Percentiles rank a stretch among this genome's conserved stretches.
phyloP scores from a whole-genome alignment of 92 coral and sea anemone species.

The Galaxea fascicularis region DNA sequence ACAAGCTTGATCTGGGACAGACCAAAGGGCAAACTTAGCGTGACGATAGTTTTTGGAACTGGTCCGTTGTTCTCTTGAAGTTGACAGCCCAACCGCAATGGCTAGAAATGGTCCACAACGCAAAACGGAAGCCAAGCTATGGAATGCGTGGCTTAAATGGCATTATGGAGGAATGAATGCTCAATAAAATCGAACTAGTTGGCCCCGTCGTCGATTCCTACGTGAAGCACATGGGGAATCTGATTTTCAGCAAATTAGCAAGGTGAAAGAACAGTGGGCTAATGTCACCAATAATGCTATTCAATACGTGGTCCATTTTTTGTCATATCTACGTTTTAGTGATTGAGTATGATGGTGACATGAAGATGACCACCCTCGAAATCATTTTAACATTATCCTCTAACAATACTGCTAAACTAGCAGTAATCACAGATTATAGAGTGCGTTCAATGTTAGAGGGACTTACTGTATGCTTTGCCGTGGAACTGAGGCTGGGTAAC shows the following conservation, averaged over 20 bases:
- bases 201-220: slow-evolving; percentile 67
- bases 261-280: slow-evolving; percentile 61
- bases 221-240: slow-evolving; percentile 49
- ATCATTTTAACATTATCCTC: slow-evolving; percentile 28
- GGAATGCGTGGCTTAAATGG: slow-evolving; percentile 66
- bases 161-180: slow-evolving; percentile 57
- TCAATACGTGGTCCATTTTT: slow-evolving; percentile 55
- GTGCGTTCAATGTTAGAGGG: too few relatives aligned
- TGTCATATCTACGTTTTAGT: slow-evolving; percentile 54
- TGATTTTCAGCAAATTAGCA: slow-evolving; percentile 46
- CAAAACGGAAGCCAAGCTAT: slow-evolving; percentile 63
- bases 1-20: slow-evolving; percentile 34
- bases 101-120: slow-evolving; percentile 60
- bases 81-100: slow-evolving; percentile 57
- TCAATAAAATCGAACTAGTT: slow-evolving; percentile 60
- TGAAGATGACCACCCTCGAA: slow-evolving; percentile 35
- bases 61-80: slow-evolving; percentile 58
- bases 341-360: slow-evolving; percentile 68
- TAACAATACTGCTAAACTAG: slow-evolving; percentile 41
- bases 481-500: too few relatives aligned
- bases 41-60: slow-evolving; percentile 54
- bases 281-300: slow-evolving; percentile 46
- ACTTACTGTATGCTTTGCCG: too few relatives aligned
- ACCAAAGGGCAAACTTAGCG: slow-evolving; percentile 53
- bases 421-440: too few relatives aligned